phyloP scores from a whole-genome alignment of 2,888 invertebrate genomes.

The Phyllotreta cruciferae region DNA sequence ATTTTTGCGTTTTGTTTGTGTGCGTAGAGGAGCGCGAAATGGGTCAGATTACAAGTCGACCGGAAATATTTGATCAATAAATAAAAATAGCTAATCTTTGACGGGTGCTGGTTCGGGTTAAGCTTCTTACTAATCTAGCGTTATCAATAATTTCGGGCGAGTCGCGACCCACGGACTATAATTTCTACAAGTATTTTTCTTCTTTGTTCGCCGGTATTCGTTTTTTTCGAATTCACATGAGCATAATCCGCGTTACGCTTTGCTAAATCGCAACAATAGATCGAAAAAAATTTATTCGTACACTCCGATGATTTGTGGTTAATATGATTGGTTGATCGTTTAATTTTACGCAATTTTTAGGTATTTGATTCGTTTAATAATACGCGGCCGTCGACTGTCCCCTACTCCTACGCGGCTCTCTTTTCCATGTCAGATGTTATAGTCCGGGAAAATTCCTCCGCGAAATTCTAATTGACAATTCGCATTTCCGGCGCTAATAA shows the following conservation, averaged over 20 bases:
- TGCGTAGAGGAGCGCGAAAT: not conserved
- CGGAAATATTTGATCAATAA: constrained; percentile 15
- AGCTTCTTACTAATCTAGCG: too few relatives aligned
- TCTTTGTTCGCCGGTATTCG: too few relatives aligned
- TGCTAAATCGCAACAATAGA: constrained; percentile 37
- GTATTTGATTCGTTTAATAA: constrained; percentile 29
- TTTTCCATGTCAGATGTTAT: too few relatives aligned
- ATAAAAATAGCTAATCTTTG: constrained; percentile 8
- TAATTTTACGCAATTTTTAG: constrained; percentile 38
- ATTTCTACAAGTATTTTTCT: too few relatives aligned
- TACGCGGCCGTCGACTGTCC: constrained; percentile 21
- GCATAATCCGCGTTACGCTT: constrained; percentile 35
- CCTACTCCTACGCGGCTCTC: not conserved
- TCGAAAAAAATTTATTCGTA: constrained; percentile 28
- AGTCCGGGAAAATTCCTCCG: too few relatives aligned
- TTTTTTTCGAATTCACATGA: constrained; percentile 36
- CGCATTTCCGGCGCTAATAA: too few relatives aligned
- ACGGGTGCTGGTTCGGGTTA: too few relatives aligned
- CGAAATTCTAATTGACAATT: too few relatives aligned
- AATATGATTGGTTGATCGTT: constrained; percentile 36
- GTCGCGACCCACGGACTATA: too few relatives aligned
- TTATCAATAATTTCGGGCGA: too few relatives aligned
- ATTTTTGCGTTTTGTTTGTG: constrained; percentile 16
- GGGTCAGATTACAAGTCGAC: constrained; percentile 6
- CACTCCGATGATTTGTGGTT: constrained; percentile 33